Conservation (phyloP, 1,140 invertebrate species). For the Scaptomyza hsui region DNA sequence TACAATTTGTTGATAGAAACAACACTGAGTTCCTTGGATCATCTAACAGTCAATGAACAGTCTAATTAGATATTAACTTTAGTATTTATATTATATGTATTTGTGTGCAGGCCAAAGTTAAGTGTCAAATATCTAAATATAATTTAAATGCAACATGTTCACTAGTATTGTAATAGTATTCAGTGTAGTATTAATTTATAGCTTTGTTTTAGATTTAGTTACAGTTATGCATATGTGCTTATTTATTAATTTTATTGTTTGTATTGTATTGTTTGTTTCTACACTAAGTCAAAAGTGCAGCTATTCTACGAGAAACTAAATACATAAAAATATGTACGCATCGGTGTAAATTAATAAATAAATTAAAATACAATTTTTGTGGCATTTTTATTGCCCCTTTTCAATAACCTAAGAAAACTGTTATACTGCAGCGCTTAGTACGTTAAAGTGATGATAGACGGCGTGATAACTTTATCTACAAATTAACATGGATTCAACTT, state of each 20-base stretch:
- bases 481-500: constrained; percentile 5
- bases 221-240: background rate
- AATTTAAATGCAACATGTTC: background rate
- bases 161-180: background rate
- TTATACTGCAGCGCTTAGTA: constrained; percentile 9
- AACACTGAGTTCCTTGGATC: constrained; percentile 85
- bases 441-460: background rate
- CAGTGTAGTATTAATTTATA: background rate
- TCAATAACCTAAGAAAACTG: too few species aligned
- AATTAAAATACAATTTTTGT: too few species aligned
- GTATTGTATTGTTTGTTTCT: too few species aligned
- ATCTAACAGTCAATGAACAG: constrained; percentile 56
- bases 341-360: too few species aligned
- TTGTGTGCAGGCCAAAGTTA: constrained; percentile 28
- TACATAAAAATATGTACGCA: background rate
- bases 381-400: too few species aligned
- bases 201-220: background rate
- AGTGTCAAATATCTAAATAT: constrained; percentile 44
- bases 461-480: background rate
- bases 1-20: constrained; percentile 92
- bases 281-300: constrained; percentile 4
- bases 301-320: background rate
- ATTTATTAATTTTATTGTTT: background rate
- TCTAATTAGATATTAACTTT: background rate
- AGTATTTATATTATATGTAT: constrained; percentile 11